These are phyloP conservation scores for Rhabdomys dilectus DNA, from an alignment of 2,113 vertebrate species.

Conservation along the genomic window DNA sequence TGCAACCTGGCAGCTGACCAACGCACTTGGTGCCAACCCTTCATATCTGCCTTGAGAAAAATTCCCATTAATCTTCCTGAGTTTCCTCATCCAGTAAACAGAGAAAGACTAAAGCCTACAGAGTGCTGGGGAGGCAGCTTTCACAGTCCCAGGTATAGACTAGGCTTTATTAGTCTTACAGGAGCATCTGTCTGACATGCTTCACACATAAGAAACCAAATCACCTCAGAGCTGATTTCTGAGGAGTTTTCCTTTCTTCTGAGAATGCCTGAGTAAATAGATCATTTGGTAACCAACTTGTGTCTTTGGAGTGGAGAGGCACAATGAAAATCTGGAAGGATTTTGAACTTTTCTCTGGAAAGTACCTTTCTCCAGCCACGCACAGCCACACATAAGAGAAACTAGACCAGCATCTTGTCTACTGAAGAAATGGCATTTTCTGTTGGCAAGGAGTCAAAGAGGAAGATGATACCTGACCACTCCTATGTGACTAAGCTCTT, in stretches of 20 bases:
- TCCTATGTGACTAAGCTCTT: conserved; percentile 65
- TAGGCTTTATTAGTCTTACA: neutral
- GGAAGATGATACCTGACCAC: conserved; percentile 64
- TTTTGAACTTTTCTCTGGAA: conserved; percentile 67
- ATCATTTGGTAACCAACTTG: conserved; percentile 6
- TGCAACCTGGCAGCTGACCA: neutral
- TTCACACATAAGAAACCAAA: neutral
- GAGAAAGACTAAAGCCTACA: neutral
- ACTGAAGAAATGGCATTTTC: conserved; percentile 41
- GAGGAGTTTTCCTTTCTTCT: neutral
- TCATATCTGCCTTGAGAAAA: neutral
- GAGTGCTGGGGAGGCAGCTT: neutral
- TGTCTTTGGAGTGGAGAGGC: conserved; percentile 22
- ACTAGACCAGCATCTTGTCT: neutral
- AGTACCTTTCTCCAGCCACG: conserved; percentile 56
- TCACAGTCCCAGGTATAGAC: neutral
- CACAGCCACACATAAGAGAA: neutral
- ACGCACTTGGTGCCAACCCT: neutral
- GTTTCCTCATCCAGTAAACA: conserved; percentile 19
- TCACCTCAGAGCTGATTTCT: neutral
- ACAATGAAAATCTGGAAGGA: neutral
- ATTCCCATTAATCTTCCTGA: neutral
- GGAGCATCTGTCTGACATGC: neutral
- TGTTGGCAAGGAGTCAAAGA: conserved; percentile 64
- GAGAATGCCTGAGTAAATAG: neutral